Evolutionary conservation across 2,888 invertebrate species (phyloP), one percentile per base, ranked within the genome.

Genomic region (Hirtodrosophila cameraria): DNA sequence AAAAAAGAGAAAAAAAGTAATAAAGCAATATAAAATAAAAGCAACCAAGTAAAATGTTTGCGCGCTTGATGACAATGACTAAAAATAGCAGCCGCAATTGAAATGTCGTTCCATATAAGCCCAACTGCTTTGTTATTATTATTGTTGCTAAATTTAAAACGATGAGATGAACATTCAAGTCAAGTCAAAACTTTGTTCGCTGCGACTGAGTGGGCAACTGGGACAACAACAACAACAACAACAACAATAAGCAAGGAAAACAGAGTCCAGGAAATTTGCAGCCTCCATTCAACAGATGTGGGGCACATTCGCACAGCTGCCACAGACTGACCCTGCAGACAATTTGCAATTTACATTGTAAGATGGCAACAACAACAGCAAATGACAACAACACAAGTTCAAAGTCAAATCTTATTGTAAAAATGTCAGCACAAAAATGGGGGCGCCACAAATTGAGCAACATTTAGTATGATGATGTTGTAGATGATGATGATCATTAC

Each of bases 21-120:
- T n/a, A 27, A 42, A 48, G 41, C 12, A 66, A 39, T n/a, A n/a
- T n/a, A 18, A 30, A 38, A 41, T 20, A 62, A 45, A 59, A 65
- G 58, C 68, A 73, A 60, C 45, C 45, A 74, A 72, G 64, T 41
- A 58, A 55, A 41, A 73, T 73, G 70, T 75, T 68, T 79, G 64
- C 59, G 27, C 58, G 52, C 67, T 60, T 63, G 63, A 79, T 85
- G 80, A 73, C 74, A 86, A 75, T 83, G 84, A 62, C 82, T 86
- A 86, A 82, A 82, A 86, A 86, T 82, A 82, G 86, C 66, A 57
- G 38, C 54, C 65, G 59, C 84, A 82, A 86, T 86, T 86, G 86
- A 82, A 86, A 82, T 82, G 86, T 80, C 86, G 78, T 63, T 81
- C 74, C 86, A 81, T 68, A 84, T 77, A 77, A 60, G 66, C 49